phyloP scores from a whole-genome alignment of 2,888 invertebrate species.

The Cryptus viduatorius region DNA sequence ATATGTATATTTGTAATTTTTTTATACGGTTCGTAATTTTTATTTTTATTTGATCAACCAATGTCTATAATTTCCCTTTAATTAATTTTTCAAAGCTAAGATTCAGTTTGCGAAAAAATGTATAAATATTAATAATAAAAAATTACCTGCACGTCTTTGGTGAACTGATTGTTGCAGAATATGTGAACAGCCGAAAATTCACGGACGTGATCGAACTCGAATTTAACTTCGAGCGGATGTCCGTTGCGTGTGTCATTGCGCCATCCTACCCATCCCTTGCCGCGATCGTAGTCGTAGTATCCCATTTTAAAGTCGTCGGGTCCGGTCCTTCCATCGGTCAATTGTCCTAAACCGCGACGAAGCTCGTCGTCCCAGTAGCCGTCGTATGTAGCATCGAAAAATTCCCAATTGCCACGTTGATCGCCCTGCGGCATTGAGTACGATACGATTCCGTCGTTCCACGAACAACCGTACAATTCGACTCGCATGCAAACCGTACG shows the following conservation, averaged over 20 bases:
- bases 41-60: no score
- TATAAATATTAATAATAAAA: not conserved
- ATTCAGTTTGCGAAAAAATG: not conserved
- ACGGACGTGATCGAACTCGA: slow-evolving; percentile 94
- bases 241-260: slow-evolving; percentile 90
- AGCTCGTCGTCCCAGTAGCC: slow-evolving; percentile 92
- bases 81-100: no score
- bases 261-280: slow-evolving; percentile 97
- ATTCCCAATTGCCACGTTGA: slow-evolving; percentile 92
- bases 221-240: slow-evolving; percentile 89
- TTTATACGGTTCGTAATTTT: no score
- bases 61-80: no score
- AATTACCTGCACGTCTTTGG: slow-evolving; percentile 92
- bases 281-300: slow-evolving; percentile 87
- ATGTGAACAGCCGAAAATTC: slow-evolving; percentile 94
- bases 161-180: slow-evolving; percentile 94
- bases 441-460: slow-evolving; percentile 93
- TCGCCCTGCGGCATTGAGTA: slow-evolving; percentile 96
- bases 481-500: slow-evolving; percentile 97
- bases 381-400: slow-evolving; percentile 94
- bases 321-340: slow-evolving; percentile 93
- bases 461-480: slow-evolving; percentile 95
- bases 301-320: slow-evolving; percentile 90
- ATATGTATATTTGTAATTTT: no score
- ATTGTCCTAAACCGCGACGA: slow-evolving; percentile 92